Base-by-base conservation (phyloP, 2,113 vertebrate species). In the Machaerirhynchus nigripectus region DNA sequence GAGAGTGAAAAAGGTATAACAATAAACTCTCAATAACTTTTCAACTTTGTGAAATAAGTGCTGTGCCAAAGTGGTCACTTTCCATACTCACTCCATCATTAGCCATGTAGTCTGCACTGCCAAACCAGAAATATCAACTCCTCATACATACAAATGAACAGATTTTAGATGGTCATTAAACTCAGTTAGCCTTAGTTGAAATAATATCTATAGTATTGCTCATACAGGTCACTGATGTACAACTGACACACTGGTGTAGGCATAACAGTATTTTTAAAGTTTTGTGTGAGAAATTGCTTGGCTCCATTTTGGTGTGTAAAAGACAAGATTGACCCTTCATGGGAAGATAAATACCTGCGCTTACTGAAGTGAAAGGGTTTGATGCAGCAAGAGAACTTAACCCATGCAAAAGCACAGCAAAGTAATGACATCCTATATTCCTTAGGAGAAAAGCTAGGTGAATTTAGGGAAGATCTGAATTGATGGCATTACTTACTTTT, bases 41-140 rank as follows among this genome's bases (percentile, higher is more conserved):
- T 7, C 15, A 64, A 31, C 19, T 50, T 78, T 0, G 1, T 1
- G 0, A 37, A 69, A 56, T 49, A 90, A 40, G 6, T 40, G 10
- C 31, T 53, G 10, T 23, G 6, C 37, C 26, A 27, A 33, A 85
- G 37, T 6, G 4, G 10, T 61, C 6, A 3, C 39, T 77, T 74
- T 57, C 15, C 10, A 6, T 40, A 24, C 21, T 80, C 17, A 4
- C 11, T 52, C 42, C 13, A 31, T 74, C 56, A 24, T 61, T 68
- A 70, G 39, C 30, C 17, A 6, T 39, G 30, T 59, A 35, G 31
- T 59, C 20, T 64, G 14, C 30, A n/a, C 13, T 80, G 59, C 44
- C 44, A 55, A 86, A 67, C 24, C 35, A 79, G 46, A 76, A 88
- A 13, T 56, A 65, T 0, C 55, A 44, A 8, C 17, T 53, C 5